Evolutionary conservation across 2,113 vertebrate genomes (phyloP).

Genomic region (Nesoenas mayeri): DNA sequence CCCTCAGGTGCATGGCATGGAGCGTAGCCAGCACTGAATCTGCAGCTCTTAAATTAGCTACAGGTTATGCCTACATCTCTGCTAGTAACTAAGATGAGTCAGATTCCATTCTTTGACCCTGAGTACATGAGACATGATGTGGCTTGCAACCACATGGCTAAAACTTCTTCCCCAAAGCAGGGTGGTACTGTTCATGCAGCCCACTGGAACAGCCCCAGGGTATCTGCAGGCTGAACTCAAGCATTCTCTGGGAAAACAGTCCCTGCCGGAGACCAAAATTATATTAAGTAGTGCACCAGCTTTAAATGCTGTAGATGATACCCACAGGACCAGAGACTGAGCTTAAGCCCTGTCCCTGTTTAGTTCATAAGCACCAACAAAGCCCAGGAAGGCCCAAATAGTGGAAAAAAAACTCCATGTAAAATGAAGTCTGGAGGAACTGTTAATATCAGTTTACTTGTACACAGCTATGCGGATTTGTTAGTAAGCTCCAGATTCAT

Average conservation of each 20-base stretch:
- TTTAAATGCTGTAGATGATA: neutral
- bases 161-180: neutral
- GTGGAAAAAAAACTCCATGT: neutral
- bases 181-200: neutral
- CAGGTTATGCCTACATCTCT: neutral
- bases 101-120: neutral
- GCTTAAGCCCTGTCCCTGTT: neutral
- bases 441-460: neutral
- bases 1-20: neutral
- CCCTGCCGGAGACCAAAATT: neutral
- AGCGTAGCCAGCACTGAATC: neutral
- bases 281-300: neutral
- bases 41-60: neutral
- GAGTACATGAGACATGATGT: neutral
- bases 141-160: neutral
- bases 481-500: constrained; percentile 19
- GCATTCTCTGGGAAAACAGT: neutral
- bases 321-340: neutral
- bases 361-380: neutral
- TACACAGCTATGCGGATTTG: neutral
- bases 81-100: neutral
- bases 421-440: neutral
- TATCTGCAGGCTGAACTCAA: neutral
- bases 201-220: neutral
- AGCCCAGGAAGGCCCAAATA: neutral